Base-by-base conservation (phyloP, 1,140 invertebrate species). In the Cydia splendana region DNA sequence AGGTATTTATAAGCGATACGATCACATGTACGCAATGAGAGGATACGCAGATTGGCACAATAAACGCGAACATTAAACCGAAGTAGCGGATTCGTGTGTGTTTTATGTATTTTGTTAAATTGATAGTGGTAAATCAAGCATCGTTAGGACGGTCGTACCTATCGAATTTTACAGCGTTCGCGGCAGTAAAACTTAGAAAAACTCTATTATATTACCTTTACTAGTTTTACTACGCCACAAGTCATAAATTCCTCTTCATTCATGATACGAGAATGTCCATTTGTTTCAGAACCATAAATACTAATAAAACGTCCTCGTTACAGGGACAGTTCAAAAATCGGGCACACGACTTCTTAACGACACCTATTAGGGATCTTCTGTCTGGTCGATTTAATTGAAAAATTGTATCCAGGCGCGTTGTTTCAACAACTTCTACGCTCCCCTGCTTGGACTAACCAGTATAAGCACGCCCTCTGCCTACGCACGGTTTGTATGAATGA, bases 351-450 rank as follows among this genome's bases (percentile, higher is more conserved):
- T 91, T 88, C 90, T 93, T 93, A 92, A 93, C 91, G 91, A 91
- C 91, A 93, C 91, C 91, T 91, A 93, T 92, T 93, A 93, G 87
- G 88, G 90, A 89, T 92, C 90, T 92, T 92, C 85, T 90, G 91
- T 93, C 91, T 93, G 91, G 89, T 89, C 87, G 87, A 85, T 93
- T 90, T 92, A 93, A 93, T 93, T 93, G 91, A 93, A 93, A 93
- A 93, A 93, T 93, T 93, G 91, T 93, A 92, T 91, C 86, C 85
- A 90, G 85, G 57, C 57, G 57, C 57, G 57, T 62, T 62, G 57
- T 62, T 20, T n/a, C 57, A 24, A 24, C 57, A 4, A 24, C 57
- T 20, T 24, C 2, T 24, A 18, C 57, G 10, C 57, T 9, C 20
- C 9, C 2, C 0, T 7, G 7, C 57, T 24, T 2, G 6, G 4